Evolutionary conservation across 2,113 vertebrate species (phyloP).

Genomic region (Haemorhous mexicanus): DNA sequence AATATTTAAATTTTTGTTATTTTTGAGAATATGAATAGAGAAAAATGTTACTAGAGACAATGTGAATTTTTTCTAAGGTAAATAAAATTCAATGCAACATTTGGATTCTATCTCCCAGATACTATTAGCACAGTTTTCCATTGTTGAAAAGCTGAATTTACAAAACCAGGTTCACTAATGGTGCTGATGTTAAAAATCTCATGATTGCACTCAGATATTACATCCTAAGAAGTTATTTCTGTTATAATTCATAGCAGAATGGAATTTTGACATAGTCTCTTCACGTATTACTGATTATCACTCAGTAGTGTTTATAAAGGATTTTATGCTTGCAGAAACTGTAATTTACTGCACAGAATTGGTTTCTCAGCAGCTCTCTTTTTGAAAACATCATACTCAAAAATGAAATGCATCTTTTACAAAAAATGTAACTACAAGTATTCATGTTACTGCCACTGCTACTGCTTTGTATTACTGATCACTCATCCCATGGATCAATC

Average conservation of each 20-base stretch:
- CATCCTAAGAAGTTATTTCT: background rate
- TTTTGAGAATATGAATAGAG: background rate
- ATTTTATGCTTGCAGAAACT: background rate
- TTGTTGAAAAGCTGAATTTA: background rate
- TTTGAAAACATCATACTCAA: background rate
- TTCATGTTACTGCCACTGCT: background rate
- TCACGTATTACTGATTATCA: background rate
- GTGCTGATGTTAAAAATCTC: background rate
- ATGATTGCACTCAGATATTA: background rate
- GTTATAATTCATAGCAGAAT: background rate
- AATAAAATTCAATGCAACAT: background rate
- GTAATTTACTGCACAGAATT: background rate
- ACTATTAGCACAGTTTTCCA: background rate
- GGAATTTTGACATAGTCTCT: background rate
- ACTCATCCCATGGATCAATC: too few relatives aligned
- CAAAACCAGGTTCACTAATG: background rate
- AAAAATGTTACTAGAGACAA: background rate
- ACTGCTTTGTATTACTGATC: background rate
- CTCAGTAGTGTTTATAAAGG: background rate
- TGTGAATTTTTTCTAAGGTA: background rate
- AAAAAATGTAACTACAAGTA: background rate
- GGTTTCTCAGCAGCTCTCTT: background rate
- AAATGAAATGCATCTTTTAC: background rate
- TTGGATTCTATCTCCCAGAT: background rate
- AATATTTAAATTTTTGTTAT: background rate